Base-by-base conservation (phyloP, 2,797 vertebrate species). In the Falco rusticolus region DNA sequence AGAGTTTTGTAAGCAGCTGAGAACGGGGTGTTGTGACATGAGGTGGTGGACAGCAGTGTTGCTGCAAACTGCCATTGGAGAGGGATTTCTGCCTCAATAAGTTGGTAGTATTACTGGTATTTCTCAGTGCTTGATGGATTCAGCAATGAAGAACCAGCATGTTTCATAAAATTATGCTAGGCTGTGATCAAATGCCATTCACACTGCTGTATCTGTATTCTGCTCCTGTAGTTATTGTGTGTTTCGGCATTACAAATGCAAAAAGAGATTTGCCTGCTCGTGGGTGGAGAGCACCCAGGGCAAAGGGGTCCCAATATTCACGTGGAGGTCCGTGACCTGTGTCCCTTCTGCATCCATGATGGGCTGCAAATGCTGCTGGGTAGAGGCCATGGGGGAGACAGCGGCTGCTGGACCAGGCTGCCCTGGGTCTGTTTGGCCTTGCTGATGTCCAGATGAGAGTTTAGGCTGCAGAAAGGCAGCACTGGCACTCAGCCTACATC, bases 261-360 rank as follows among this genome's bases (percentile, higher is more conserved):
- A 18, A 24, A 17, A 43, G 68, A n/a, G 63, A 6, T 28, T 78
- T 63, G 31, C 31, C 33, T 53, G 59, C 19, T 1, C 2, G 28
- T 17, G 63, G 31, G 12, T 25, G 43, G 24, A 33, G 48, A 28
- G 11, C 19, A 33, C 11, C 72, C 50, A 8, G 50, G 63, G 59
- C 34, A 17, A 14, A 31, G 43, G 41, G 24, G 9, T 56, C 54
- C 61, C 24, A 1, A 21, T 6, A 6, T 14, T 41, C 11, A 26
- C 0, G 1, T 16, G 21, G 66, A 28, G 34, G 2, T 29, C 56
- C 4, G 0, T 54, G 76, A 21, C 50, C 29, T 0, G 3, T 14
- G 33, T 37, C 50, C 61, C 16, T 65, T 9, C 70, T 12, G 5
- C 5, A 2, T 9, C 45, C 0, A 1, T 0, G 0, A 3, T 5